These are phyloP conservation scores for Ceratitis capitata DNA, from an alignment of 1,140 invertebrate species.

Conservation along the genomic window DNA sequence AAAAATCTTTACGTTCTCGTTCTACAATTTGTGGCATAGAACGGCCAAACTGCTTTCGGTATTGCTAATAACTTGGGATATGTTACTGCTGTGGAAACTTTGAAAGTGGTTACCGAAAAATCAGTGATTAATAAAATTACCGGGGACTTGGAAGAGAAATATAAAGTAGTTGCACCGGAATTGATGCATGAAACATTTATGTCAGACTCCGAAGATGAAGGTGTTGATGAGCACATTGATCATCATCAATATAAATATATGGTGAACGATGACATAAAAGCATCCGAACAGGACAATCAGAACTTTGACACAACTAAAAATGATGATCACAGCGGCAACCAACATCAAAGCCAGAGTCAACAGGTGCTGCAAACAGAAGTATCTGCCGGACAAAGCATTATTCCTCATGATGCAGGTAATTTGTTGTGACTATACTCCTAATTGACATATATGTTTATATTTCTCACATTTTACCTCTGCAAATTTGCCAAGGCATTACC, in stretches of 20 bases:
- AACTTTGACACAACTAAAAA: constrained; percentile 58
- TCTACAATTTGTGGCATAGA: constrained; percentile 72
- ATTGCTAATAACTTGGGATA: constrained; percentile 97
- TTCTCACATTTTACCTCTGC: too few relatives aligned
- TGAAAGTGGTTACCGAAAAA: constrained; percentile 96
- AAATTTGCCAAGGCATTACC: too few relatives aligned
- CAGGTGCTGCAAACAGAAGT: background rate
- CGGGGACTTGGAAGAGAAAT: constrained; percentile 79
- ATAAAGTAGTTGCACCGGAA: constrained; percentile 95
- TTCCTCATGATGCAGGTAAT: background rate
- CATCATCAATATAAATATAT: constrained; percentile 64
- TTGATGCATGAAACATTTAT: constrained; percentile 99
- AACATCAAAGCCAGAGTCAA: background rate
- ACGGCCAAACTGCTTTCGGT: constrained; percentile 94
- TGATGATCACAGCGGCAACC: constrained; percentile 44
- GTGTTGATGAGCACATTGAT: constrained; percentile 72
- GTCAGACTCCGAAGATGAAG: constrained; percentile 99
- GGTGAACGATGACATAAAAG: constrained; percentile 59
- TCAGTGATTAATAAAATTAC: constrained; percentile 77
- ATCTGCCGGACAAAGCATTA: background rate
- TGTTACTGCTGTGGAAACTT: constrained; percentile 96
- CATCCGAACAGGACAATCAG: constrained; percentile 49
- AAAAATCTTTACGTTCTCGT: too few relatives aligned
- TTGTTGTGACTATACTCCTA: background rate
- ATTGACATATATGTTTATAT: background rate